A percentile compares a stretch with the other conserved stretches of the same genome.
Evolutionary conservation across 2,888 invertebrate species (phyloP).

Genomic region (Pseudococcus jackbeardsleyi): DNA sequence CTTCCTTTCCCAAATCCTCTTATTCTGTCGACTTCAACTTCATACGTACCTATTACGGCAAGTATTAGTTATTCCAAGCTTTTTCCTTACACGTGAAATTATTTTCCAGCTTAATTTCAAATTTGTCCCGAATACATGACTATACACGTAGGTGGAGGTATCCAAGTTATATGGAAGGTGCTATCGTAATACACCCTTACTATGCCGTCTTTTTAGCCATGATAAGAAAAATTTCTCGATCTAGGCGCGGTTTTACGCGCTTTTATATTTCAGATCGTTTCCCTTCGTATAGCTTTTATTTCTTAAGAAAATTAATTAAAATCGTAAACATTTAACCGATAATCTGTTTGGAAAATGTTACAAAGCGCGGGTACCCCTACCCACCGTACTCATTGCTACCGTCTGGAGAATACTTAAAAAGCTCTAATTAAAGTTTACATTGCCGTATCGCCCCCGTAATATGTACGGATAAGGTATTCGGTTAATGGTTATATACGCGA

Average conservation of each 20-base stretch:
- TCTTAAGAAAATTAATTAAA: neutral
- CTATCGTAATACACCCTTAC: neutral
- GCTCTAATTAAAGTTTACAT: constrained; percentile 18
- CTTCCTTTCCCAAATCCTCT: neutral
- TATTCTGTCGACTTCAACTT: neutral
- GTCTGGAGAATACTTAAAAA: constrained; percentile 7
- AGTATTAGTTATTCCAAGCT: neutral
- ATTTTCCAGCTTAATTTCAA: constrained; percentile 10
- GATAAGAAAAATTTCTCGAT: constrained; percentile 4
- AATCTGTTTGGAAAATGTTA: constrained; percentile 21
- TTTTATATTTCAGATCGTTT: neutral
- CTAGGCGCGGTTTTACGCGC: neutral
- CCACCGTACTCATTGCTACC: neutral
- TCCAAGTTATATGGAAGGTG: too few species aligned
- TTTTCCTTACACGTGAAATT: constrained; percentile 13
- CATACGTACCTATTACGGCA: neutral
- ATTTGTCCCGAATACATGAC: neutral
- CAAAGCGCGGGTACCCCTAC: neutral
- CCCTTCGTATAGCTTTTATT: neutral
- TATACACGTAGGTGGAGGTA: neutral
- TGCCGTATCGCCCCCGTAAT: neutral
- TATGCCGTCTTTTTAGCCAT: neutral
- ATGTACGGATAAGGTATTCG: neutral
- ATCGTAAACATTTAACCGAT: constrained; percentile 32
- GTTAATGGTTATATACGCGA: too few species aligned